Evolutionary conservation across 2,797 vertebrate genomes (phyloP).

Genomic region (Myotis findleyi): DNA sequence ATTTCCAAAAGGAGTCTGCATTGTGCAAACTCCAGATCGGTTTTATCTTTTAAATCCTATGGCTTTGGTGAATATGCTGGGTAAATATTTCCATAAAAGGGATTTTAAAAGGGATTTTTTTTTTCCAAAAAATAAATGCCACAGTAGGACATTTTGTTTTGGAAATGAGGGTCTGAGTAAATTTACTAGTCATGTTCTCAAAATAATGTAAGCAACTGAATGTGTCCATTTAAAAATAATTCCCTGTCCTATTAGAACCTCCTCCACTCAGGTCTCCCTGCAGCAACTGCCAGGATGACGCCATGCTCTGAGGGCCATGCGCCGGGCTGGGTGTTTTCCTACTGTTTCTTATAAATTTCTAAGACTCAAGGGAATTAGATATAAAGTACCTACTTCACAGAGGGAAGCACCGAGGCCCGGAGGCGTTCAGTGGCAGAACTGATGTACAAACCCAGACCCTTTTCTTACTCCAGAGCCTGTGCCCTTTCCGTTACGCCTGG

Average conservation of each 20-base stretch:
- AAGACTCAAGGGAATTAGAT: too few relatives aligned
- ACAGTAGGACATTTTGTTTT: slow-evolving; percentile 56
- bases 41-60: slow-evolving; percentile 64
- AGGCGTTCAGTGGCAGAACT: too few relatives aligned
- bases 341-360: neutral
- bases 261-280: neutral
- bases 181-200: slow-evolving; percentile 46
- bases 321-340: neutral
- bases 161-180: slow-evolving; percentile 36
- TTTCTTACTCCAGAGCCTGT: too few relatives aligned
- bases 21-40: slow-evolving; percentile 53
- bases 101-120: slow-evolving; percentile 58
- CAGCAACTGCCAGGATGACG: too few relatives aligned
- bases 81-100: slow-evolving; percentile 70
- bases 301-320: neutral
- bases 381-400: neutral
- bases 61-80: slow-evolving; percentile 58
- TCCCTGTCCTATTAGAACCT: neutral
- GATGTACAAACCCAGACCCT: neutral
- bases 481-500: neutral
- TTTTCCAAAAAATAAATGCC: slow-evolving; percentile 10
- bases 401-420: neutral
- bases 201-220: slow-evolving; percentile 35
- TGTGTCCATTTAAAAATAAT: neutral
- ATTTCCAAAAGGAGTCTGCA: slow-evolving; percentile 45